These are phyloP conservation scores for Lophius americanus DNA, from an alignment of 2,797 vertebrate species.

Conservation along the genomic window DNA sequence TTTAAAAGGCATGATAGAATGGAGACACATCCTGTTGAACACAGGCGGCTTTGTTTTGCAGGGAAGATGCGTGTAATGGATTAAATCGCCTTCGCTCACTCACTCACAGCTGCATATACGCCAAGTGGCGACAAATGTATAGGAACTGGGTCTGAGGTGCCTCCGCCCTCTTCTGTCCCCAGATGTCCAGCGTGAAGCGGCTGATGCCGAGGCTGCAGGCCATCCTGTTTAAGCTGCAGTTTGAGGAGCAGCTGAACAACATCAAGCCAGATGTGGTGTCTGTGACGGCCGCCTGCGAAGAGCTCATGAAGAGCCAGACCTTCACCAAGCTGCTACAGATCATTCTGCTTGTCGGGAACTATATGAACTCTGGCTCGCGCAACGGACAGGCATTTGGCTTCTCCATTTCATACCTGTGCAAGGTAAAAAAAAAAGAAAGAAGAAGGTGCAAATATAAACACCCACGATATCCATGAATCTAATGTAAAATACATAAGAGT, in stretches of 20 bases:
- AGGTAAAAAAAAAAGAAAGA: constrained; percentile 68
- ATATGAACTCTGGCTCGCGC: constrained; percentile 91
- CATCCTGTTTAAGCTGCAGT: constrained; percentile 90
- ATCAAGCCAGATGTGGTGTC: constrained; percentile 93
- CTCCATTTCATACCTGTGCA: constrained; percentile 87
- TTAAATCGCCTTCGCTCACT: constrained; percentile 29
- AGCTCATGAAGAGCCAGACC: constrained; percentile 84
- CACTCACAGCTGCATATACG: constrained; percentile 2
- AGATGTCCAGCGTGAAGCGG: constrained; percentile 88
- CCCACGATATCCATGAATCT: too few relatives aligned
- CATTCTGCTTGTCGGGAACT: constrained; percentile 89
- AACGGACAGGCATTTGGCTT: constrained; percentile 91
- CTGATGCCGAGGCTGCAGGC: constrained; percentile 85
- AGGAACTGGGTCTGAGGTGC: constrained; percentile 11
- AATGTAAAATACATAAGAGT: too few relatives aligned
- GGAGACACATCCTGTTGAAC: constrained; percentile 32
- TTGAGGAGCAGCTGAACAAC: constrained; percentile 91
- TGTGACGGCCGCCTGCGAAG: constrained; percentile 92
- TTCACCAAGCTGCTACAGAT: constrained; percentile 87
- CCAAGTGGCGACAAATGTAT: constrained; percentile 4
- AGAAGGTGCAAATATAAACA: too few relatives aligned
- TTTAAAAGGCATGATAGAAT: constrained; percentile 15
- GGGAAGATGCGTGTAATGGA: constrained; percentile 38
- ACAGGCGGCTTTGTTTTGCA: constrained; percentile 51
- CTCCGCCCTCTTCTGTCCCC: constrained; percentile 14